Base-by-base conservation (phyloP, 2,113 vertebrate species). In the Picathartes gymnocephalus region DNA sequence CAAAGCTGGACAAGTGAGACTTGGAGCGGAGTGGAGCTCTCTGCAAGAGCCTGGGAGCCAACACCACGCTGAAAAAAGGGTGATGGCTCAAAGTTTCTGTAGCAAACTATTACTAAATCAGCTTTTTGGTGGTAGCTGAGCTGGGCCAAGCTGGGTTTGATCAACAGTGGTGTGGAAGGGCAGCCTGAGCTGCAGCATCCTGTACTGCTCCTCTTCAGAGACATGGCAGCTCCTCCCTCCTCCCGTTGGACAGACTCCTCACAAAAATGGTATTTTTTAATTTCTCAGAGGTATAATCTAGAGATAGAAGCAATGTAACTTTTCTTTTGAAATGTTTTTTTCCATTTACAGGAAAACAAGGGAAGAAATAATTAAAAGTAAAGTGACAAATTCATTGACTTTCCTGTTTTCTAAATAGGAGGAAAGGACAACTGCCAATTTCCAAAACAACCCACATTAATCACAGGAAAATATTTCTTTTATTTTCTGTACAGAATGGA, bases 31-130 rank as follows among this genome's bases (percentile, higher is more conserved):
- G 12, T 47, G 33, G 54, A 78, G 54, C 62, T 61, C 62, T 61
- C 58, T 39, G 48, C 72, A 68, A 2, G 48, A 60, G 60, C 86
- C 70, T 53, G 18, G 17, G 37, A 74, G 66, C 40, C 93, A 80
- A 42, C 33, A 15, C 1, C 10, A 1, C 1, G 0, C 5, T 20
- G 50, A 6, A 48, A 70, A 42, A 88, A 54, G 12, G 16, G 21
- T 4, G 53, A 73, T 15, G 51, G 50, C 50, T 88, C 83, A 40
- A 77, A 81, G 42, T 1, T 57, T 73, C 58, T 70, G 33, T 2
- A 74, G 64, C 13, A 58, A 83, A 62, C 10, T 24, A 3, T 40
- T 27, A 31, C 7, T 39, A 33, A 78, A 42, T 14, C 60, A 93
- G 68, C 12, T 81, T 77, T 95, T 61, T 2, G 7, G 56, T 8